Percentiles rank a stretch among this genome's conserved stretches.
These are phyloP conservation scores for Eciton burchellii DNA, from an alignment of 1,140 invertebrate genomes.

Conservation along the genomic window DNA sequence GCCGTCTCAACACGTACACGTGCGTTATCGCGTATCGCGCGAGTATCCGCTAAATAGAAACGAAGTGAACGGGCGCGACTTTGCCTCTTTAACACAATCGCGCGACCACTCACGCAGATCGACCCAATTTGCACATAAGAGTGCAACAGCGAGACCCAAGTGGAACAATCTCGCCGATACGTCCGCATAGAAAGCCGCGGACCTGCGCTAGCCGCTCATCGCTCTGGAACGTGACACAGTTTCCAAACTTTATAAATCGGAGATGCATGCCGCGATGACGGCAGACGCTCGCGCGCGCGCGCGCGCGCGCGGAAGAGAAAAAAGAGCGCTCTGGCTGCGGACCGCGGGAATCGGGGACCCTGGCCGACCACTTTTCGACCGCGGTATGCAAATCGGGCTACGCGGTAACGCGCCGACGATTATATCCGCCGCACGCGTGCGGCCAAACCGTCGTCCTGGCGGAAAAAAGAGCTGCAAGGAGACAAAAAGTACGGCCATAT, in stretches of 20 bases:
- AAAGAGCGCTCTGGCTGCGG: conserved; percentile 56
- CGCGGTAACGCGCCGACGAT: conserved; percentile 82
- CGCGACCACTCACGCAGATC: too few species aligned
- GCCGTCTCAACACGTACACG: too few species aligned
- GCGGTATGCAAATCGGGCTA: conserved; percentile 83
- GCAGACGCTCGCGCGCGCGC: background rate
- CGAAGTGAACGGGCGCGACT: too few species aligned
- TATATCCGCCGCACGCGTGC: conserved; percentile 76
- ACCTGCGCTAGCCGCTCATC: background rate
- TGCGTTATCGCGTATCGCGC: too few species aligned
- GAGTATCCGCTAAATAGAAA: too few species aligned
- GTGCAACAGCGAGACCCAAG: too few species aligned
- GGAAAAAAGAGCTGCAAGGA: conserved; percentile 65
- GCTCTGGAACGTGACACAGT: background rate
- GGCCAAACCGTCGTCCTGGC: conserved; percentile 57
- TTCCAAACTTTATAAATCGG: background rate
- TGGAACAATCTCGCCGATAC: background rate
- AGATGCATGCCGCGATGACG: background rate
- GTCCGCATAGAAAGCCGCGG: background rate
- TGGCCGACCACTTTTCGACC: conserved; percentile 72
- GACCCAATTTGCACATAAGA: too few species aligned
- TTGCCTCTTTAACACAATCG: too few species aligned
- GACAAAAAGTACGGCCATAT: conserved; percentile 62
- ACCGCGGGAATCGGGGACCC: conserved; percentile 77
- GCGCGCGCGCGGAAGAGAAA: conserved; percentile 28